Conservation (phyloP, 2,888 invertebrate genomes). For the Notodonta dromedarius region DNA sequence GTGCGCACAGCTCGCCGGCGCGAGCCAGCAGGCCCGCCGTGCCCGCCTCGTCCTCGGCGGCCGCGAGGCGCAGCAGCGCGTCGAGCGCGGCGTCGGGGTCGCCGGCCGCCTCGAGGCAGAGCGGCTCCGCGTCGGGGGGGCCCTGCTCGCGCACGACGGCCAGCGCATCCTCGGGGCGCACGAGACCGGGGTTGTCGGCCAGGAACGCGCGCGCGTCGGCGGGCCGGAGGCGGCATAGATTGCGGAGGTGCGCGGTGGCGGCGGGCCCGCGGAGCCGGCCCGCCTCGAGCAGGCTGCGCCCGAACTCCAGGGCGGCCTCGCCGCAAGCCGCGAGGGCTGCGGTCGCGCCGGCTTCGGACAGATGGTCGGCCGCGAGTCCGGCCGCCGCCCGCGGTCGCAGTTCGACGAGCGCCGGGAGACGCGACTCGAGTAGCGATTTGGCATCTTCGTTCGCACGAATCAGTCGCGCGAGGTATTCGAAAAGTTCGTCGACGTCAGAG, state of each 20-base stretch:
- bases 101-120: conserved; percentile 71
- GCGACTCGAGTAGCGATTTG: conserved; percentile 40
- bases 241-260: conserved; percentile 59
- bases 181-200: conserved; percentile 55
- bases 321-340: conserved; percentile 40
- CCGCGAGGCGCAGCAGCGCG: conserved; percentile 52
- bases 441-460: conserved; percentile 42
- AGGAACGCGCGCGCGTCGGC: conserved; percentile 58
- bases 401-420: conserved; percentile 52
- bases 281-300: conserved; percentile 52
- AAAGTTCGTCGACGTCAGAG: conserved; percentile 66
- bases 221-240: conserved; percentile 58
- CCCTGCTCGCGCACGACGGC: conserved; percentile 57
- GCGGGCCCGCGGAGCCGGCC: conserved; percentile 56
- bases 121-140: conserved; percentile 63
- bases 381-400: conserved; percentile 66
- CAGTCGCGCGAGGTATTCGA: conserved; percentile 59
- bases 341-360: conserved; percentile 29
- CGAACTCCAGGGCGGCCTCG: conserved; percentile 56
- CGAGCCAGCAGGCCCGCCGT: conserved; percentile 47
- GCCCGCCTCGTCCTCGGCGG: conserved; percentile 19
- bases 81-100: conserved; percentile 69
- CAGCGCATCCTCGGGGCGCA: conserved; percentile 74
- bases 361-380: conserved; percentile 54
- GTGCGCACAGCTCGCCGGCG: conserved; percentile 57